phyloP scores from a whole-genome alignment of 2,797 vertebrate species.

The Eulemur albifrons region DNA sequence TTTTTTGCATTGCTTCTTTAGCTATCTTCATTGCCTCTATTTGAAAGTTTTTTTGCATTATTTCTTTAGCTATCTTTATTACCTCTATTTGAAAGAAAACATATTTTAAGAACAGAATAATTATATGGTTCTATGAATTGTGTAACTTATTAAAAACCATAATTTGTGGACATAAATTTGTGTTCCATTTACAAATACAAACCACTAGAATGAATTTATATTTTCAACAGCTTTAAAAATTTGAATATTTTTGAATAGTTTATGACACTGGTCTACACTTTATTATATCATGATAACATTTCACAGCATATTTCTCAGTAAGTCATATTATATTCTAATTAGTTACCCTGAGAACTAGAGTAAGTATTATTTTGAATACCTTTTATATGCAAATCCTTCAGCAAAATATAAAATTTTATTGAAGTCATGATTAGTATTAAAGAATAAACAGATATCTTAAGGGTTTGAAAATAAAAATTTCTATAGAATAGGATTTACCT shows the following conservation, averaged over 20 bases:
- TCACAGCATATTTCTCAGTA: not conserved
- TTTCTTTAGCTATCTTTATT: constrained; percentile 73
- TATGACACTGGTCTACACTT: not conserved
- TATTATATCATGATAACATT: not conserved
- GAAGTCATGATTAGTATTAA: not conserved
- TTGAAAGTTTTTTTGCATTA: constrained; percentile 60
- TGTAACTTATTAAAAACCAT: constrained; percentile 74
- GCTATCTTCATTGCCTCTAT: constrained; percentile 69
- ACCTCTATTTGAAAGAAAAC: constrained; percentile 70
- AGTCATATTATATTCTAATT: not conserved
- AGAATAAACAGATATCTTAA: not conserved
- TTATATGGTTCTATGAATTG: constrained; percentile 68
- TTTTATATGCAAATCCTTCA: not conserved
- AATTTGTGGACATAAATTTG: constrained; percentile 74
- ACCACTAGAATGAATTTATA: constrained; percentile 40
- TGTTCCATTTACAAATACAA: constrained; percentile 67
- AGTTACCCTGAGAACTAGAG: not conserved
- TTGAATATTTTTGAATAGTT: not conserved
- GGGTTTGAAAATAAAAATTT: not conserved
- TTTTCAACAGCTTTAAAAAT: constrained; percentile 45
- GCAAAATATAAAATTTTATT: not conserved
- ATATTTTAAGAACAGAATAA: constrained; percentile 73
- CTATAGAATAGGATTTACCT: not conserved
- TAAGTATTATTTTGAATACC: not conserved
- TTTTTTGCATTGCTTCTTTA: constrained; percentile 57